Evolutionary conservation across 2,797 vertebrate species (phyloP).

Genomic region (Xiphophorus birchmanni): DNA sequence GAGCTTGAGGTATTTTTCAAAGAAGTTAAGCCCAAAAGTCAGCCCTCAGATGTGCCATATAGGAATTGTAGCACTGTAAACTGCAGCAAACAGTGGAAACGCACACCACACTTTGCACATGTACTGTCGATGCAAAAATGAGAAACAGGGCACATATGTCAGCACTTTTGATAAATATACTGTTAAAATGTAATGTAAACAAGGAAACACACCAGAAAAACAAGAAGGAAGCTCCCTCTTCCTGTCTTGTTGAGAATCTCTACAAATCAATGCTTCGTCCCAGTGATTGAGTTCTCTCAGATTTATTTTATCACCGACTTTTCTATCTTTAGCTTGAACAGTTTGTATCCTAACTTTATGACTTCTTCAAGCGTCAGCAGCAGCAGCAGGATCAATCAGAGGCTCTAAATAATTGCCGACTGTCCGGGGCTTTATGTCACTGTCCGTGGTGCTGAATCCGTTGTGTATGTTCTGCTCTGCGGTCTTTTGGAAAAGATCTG

Average conservation of each 20-base stretch:
- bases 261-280: neutral
- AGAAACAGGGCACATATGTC: neutral
- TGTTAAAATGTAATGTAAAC: neutral
- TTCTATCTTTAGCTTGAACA: neutral
- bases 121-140: neutral
- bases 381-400: neutral
- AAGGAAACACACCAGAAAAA: neutral
- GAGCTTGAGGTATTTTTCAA: neutral
- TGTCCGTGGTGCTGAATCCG: slow-evolving; percentile 78
- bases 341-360: neutral
- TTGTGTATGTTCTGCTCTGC: neutral
- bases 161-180: neutral
- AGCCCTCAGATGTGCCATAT: neutral
- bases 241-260: neutral
- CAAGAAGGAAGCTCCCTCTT: neutral
- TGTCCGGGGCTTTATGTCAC: slow-evolving; percentile 31
- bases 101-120: neutral
- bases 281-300: neutral
- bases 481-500: neutral
- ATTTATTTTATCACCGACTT: neutral
- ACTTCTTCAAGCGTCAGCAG: neutral
- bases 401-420: neutral
- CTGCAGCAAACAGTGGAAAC: neutral
- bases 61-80: neutral
- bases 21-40: neutral